Evolutionary conservation across 2,797 vertebrate species (phyloP).

Genomic region (Fratercula arctica): DNA sequence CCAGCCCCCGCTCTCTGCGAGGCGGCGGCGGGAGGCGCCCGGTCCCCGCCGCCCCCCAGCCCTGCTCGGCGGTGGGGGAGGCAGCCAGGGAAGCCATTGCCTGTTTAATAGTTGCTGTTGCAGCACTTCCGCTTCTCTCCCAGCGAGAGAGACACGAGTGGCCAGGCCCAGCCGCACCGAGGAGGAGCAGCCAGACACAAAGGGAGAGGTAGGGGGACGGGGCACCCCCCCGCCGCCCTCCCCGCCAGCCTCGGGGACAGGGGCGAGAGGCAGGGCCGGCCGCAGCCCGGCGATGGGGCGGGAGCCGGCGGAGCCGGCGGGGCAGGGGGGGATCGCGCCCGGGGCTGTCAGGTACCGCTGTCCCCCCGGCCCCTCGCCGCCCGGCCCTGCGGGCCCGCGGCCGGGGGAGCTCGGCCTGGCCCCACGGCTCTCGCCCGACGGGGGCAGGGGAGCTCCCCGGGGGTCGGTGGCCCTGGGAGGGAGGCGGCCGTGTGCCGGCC

Average conservation of each 20-base stretch:
- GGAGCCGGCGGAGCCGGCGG: conserved; percentile 39
- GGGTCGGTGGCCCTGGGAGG: not conserved
- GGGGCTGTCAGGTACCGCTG: conserved; percentile 32
- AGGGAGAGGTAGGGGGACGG: conserved; percentile 77
- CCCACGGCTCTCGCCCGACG: not conserved
- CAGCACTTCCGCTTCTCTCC: conserved; percentile 92
- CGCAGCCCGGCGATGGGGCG: conserved; percentile 2
- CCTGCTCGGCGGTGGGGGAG: conserved; percentile 11
- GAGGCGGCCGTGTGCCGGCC: not conserved
- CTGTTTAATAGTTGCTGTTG: conserved; percentile 81
- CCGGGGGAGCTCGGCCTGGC: not conserved
- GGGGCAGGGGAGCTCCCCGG: not conserved
- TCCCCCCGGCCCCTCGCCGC: not conserved
- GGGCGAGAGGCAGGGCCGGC: not conserved
- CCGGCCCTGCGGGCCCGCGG: not conserved
- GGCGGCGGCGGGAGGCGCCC: not conserved
- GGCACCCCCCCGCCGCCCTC: conserved; percentile 23
- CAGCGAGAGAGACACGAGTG: conserved; percentile 87
- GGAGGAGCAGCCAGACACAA: conserved; percentile 83
- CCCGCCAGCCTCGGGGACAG: not conserved
- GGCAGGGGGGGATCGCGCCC: conserved; percentile 58
- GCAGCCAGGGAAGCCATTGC: conserved; percentile 78
- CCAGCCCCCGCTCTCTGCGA: not conserved
- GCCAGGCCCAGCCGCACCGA: conserved; percentile 87
- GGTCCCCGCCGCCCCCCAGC: conserved; percentile 1